Percentiles rank a stretch among this genome's conserved stretches.
These are phyloP conservation scores for Oenanthe oenanthe DNA, from an alignment of 2,113 vertebrate genomes.

Conservation along the genomic window DNA sequence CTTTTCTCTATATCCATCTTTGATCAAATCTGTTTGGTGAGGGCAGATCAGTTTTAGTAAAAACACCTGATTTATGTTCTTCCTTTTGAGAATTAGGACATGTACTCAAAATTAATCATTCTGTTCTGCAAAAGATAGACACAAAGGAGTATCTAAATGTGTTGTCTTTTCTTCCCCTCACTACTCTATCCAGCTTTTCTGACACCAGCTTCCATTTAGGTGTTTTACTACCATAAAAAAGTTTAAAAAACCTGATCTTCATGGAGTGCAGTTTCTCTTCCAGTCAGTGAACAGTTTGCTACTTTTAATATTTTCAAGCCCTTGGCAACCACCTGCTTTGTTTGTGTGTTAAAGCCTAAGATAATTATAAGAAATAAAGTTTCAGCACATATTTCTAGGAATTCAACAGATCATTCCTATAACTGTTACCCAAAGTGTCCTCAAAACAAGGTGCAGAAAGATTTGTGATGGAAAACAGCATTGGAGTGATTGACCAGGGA, in stretches of 20 bases:
- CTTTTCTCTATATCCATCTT: neutral
- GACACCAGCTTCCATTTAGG: neutral
- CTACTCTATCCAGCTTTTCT: neutral
- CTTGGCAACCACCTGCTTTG: constrained; percentile 2
- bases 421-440: neutral
- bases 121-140: neutral
- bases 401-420: neutral
- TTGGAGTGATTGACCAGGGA: neutral
- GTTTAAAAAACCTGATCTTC: neutral
- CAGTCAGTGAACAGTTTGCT: neutral
- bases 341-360: neutral
- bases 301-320: neutral
- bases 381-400: neutral
- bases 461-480: neutral
- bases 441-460: neutral
- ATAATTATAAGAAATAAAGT: constrained; percentile 7
- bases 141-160: neutral
- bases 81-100: neutral
- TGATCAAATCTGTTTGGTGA: neutral
- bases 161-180: neutral
- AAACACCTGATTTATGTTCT: neutral
- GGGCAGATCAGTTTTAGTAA: neutral
- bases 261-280: neutral
- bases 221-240: constrained; percentile 2
- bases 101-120: neutral